Conservation (phyloP, 1,140 invertebrate species). For the Leptopilina clavipes region DNA sequence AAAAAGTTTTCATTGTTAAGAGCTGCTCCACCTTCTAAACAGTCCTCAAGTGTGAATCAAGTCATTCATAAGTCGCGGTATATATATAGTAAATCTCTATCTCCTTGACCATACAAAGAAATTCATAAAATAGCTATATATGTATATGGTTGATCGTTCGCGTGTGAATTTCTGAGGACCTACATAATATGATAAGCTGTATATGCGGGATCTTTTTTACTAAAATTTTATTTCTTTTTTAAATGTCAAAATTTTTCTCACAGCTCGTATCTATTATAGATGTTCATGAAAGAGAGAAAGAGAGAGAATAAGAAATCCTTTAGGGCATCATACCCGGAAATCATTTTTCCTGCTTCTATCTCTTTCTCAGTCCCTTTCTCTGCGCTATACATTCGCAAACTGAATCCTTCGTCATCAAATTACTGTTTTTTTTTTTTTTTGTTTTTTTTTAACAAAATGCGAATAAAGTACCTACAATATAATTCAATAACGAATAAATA, state of each 20-base stretch:
- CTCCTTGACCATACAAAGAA: conserved; percentile 55
- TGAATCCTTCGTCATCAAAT: neutral
- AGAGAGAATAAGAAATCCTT: conserved; percentile 64
- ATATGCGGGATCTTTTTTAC: conserved; percentile 35
- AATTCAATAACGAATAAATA: neutral
- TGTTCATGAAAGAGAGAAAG: conserved; percentile 38
- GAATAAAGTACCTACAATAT: neutral
- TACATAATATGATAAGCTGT: too few species aligned
- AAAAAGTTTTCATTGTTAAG: conserved; percentile 17
- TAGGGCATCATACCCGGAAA: conserved; percentile 70
- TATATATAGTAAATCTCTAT: conserved; percentile 66
- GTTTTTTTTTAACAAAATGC: neutral
- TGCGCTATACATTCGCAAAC: neutral
- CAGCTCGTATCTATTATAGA: neutral
- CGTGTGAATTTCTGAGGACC: too few species aligned
- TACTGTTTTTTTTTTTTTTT: too few species aligned
- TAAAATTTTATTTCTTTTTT: too few species aligned
- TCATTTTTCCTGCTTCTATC: conserved; percentile 49
- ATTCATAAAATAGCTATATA: conserved; percentile 65
- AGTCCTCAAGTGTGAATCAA: conserved; percentile 16
- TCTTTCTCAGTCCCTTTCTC: neutral
- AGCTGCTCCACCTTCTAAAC: conserved; percentile 8
- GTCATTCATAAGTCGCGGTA: conserved; percentile 33
- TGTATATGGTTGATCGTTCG: too few species aligned
- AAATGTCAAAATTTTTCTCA: too few species aligned